These are phyloP conservation scores for Entomobrya multifasciata DNA, from an alignment of 2,888 invertebrate species.

Conservation along the genomic window DNA sequence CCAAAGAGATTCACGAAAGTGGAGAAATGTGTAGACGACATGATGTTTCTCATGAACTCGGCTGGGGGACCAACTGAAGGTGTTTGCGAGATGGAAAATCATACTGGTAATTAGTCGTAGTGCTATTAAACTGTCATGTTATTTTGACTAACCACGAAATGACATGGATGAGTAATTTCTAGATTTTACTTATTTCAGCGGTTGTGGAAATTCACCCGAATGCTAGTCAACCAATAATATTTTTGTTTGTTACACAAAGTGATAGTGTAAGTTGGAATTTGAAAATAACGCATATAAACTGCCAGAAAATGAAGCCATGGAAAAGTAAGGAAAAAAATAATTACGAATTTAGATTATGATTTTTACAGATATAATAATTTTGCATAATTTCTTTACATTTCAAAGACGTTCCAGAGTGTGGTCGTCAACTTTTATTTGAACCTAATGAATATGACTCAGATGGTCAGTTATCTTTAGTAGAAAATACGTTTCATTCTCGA, in stretches of 20 bases:
- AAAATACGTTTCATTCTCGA: too few relatives aligned
- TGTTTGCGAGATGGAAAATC: slow-evolving; percentile 77
- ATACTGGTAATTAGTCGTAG: slow-evolving; percentile 71
- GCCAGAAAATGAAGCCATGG: slow-evolving; percentile 73
- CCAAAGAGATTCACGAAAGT: slow-evolving; percentile 77
- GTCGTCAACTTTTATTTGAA: slow-evolving; percentile 77
- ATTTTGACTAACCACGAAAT: too few relatives aligned
- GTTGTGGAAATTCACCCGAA: slow-evolving; percentile 72
- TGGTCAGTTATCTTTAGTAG: neutral
- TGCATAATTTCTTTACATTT: neutral
- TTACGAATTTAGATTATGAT: neutral
- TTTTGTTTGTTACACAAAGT: slow-evolving; percentile 76
- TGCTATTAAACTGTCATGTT: too few relatives aligned
- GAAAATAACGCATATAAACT: slow-evolving; percentile 74
- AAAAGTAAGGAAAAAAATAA: slow-evolving; percentile 69
- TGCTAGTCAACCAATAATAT: slow-evolving; percentile 71
- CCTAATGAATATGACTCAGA: slow-evolving; percentile 66
- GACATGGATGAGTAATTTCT: too few relatives aligned
- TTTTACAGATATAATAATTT: neutral
- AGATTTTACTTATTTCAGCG: too few relatives aligned
- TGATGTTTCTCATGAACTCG: slow-evolving; percentile 75
- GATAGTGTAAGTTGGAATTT: slow-evolving; percentile 70
- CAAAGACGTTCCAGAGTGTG: slow-evolving; percentile 63
- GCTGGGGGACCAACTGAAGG: slow-evolving; percentile 74
- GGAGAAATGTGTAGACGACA: slow-evolving; percentile 76